Percentiles rank a stretch among this genome's conserved stretches.
phyloP scores from a whole-genome alignment of 2,797 vertebrate genomes.

The Bovichtus variegatus region DNA sequence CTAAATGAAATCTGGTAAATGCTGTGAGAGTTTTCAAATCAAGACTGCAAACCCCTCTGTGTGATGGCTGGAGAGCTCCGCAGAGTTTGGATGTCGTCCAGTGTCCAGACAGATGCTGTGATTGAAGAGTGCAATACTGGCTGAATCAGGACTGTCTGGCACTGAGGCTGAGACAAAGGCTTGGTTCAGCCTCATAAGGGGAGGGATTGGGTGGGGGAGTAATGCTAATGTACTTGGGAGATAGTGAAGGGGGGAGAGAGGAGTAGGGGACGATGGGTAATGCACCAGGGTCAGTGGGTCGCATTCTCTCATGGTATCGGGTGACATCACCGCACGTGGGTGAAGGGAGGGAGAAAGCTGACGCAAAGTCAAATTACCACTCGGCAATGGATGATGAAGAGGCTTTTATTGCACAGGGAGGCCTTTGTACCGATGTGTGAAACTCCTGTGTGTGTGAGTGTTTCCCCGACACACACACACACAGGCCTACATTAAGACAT shows the following conservation, averaged over 20 bases:
- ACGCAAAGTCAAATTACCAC: conserved; percentile 66
- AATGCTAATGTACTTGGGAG: conserved; percentile 77
- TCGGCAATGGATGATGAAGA: conserved; percentile 69
- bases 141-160: conserved; percentile 62
- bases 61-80: conserved; percentile 27
- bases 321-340: conserved; percentile 81
- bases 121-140: conserved; percentile 70
- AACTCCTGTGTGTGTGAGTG: conserved; percentile 5
- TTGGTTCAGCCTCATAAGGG: conserved; percentile 68
- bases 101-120: conserved; percentile 71
- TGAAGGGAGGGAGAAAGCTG: conserved; percentile 26
- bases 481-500: conserved; percentile 41
- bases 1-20: conserved; percentile 45
- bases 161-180: conserved; percentile 79
- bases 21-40: conserved; percentile 49
- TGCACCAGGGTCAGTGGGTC: conserved; percentile 82
- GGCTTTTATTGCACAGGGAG: conserved; percentile 66
- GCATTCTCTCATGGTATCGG: conserved; percentile 83
- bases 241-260: conserved; percentile 37
- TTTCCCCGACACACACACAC: conserved; percentile 39
- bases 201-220: conserved; percentile 44
- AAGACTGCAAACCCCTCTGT: conserved; percentile 25
- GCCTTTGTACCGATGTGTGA: conserved; percentile 21
- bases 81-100: conserved; percentile 73
- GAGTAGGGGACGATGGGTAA: conserved; percentile 57